Conservation (phyloP, 2,113 vertebrate genomes). For the Zeus faber region DNA sequence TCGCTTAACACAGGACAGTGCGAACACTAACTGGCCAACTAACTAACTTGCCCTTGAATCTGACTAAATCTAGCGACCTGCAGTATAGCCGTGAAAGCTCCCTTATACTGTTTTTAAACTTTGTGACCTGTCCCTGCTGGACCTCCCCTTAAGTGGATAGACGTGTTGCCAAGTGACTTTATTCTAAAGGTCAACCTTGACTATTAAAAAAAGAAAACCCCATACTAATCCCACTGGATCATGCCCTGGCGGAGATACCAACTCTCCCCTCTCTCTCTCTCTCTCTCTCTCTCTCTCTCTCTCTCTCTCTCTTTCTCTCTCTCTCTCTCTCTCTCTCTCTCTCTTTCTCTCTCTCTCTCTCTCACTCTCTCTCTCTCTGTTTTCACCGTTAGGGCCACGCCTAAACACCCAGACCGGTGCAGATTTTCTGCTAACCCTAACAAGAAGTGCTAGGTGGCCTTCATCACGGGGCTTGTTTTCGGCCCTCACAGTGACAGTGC, state of each 20-base stretch:
- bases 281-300: neutral
- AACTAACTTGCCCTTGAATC: no score
- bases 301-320: neutral
- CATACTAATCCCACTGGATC: neutral
- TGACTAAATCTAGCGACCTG: no score
- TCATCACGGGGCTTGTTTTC: neutral
- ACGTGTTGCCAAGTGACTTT: neutral
- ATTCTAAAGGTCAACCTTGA: neutral
- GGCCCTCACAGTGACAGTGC: neutral
- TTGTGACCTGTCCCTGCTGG: no score
- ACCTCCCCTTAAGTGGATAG: neutral
- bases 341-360: neutral
- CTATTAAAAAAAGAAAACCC: neutral
- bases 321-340: constrained; percentile 1
- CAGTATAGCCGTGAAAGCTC: no score
- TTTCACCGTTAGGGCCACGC: no score
- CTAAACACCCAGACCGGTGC: no score
- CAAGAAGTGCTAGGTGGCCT: neutral
- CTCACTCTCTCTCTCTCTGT: no score
- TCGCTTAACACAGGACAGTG: no score
- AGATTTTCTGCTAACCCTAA: neutral
- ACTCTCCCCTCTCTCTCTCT: neutral
- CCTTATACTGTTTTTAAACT: no score
- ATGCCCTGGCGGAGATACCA: neutral
- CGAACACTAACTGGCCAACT: no score